phyloP scores from a whole-genome alignment of 2,113 vertebrate genomes.

The Ochotona curzoniae region DNA sequence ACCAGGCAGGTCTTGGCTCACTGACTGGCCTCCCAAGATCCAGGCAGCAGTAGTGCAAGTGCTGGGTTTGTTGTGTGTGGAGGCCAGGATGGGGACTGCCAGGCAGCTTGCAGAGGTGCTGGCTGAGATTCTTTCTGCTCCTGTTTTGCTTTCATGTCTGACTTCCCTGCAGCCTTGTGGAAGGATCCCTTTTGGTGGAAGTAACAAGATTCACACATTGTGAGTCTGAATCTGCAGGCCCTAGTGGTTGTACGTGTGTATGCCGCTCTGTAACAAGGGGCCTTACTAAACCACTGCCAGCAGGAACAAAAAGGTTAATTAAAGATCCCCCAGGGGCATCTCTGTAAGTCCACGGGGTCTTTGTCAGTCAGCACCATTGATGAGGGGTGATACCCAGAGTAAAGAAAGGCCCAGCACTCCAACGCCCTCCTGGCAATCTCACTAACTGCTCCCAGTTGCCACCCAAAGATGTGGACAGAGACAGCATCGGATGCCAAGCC shows the following conservation, averaged over 20 bases:
- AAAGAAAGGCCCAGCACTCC: fast-evolving
- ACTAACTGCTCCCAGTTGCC: not conserved
- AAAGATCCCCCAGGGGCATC: too few species aligned
- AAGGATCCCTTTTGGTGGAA: too few species aligned
- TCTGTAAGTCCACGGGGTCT: not conserved
- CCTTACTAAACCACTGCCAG: not conserved
- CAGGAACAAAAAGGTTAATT: too few species aligned
- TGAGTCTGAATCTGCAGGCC: too few species aligned
- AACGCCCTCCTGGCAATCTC: not conserved
- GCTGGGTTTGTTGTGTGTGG: too few species aligned
- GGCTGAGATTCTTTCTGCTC: not conserved
- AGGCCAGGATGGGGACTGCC: not conserved
- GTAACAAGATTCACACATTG: too few species aligned
- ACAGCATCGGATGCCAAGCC: fast-evolving
- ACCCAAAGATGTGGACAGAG: not conserved
- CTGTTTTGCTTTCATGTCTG: not conserved
- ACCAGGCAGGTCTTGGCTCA: fast-evolving
- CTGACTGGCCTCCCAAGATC: not conserved
- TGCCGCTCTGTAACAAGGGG: not conserved
- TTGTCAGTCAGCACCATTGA: fast-evolving
- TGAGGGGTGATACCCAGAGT: fast-evolving
- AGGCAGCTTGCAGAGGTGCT: not conserved
- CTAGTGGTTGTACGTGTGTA: too few species aligned
- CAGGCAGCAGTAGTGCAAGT: not conserved
- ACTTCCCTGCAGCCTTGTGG: too few species aligned